Evolutionary conservation across 2,113 vertebrate genomes (phyloP), one percentile per base, ranked within the genome.

Genomic region (Tonatia bakeri): DNA sequence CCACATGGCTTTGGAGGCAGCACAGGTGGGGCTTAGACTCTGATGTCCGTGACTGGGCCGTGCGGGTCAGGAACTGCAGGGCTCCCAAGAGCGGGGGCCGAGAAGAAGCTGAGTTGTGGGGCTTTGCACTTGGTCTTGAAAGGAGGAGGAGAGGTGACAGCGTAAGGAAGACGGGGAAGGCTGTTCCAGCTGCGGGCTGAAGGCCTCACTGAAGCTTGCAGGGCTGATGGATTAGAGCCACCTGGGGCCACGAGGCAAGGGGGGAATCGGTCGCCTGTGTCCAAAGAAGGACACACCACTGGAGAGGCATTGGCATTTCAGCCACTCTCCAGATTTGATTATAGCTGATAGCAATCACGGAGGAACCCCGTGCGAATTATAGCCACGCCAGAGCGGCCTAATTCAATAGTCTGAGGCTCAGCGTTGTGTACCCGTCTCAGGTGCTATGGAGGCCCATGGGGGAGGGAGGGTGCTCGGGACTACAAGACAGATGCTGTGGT

Each of bases 261-360:
- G 2, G 16, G 43, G 81, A 0, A 0, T 3, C 0, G 19, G 72
- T 26, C 0, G 4, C 79, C 69, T 3, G 0, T 1, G 59, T 88
- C 65, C 3, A 0, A 38, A 40, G 92, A 95, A 96, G 96, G 97
- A 86, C 87, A 84, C 61, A 76, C 87, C 90, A 87, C 95, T 91
- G 96, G 95, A 84, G 84, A 95, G 94, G 96, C 89, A 94, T 90
- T 94, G 95, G 88, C 97, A 95, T 98, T 98, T 98, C 98, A 94
- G 95, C 96, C 92, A 91, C 98, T 97, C 98, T 85, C 98, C 97
- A 87, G 98, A 99, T 99, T 99, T 98, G 98, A 98, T 99, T 99
- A 98, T 65, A 97, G 97, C 95, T 96, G 99, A 99, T 99, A 98
- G 64, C 95, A 96, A 98, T 99, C 99, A 97, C 96, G 64, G 97